phyloP scores from a whole-genome alignment of 2,888 invertebrate species.

The Aporophyla lueneburgensis region DNA sequence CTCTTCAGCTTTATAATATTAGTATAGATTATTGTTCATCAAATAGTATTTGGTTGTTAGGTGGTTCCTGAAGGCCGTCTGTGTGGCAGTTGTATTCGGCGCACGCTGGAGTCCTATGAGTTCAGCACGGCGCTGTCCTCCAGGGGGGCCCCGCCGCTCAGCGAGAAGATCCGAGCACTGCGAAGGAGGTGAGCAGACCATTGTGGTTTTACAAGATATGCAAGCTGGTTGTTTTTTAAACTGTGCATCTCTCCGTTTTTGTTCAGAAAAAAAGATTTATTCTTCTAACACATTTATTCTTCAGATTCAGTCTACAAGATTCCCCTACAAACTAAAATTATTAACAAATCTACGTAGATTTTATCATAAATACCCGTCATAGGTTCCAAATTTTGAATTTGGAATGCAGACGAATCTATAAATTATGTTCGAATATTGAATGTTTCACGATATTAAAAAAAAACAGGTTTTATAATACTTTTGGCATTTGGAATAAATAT shows the following conservation, averaged over 20 bases:
- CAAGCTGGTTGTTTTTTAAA: neutral
- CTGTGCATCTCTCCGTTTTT: neutral
- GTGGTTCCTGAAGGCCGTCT: constrained; percentile 83
- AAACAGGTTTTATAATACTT: too few species aligned
- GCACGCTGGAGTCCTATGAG: constrained; percentile 82
- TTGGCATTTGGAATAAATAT: too few species aligned
- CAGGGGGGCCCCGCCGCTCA: constrained; percentile 79
- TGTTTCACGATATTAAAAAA: too few species aligned
- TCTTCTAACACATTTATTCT: neutral
- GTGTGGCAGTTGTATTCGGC: constrained; percentile 79
- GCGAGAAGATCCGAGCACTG: constrained; percentile 85
- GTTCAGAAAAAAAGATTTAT: neutral
- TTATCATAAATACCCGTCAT: too few species aligned
- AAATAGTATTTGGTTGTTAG: constrained; percentile 64
- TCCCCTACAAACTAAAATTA: neutral
- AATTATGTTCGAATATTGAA: too few species aligned
- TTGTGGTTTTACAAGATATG: neutral
- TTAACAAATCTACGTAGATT: too few species aligned
- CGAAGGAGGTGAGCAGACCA: constrained; percentile 71
- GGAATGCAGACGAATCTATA: too few species aligned
- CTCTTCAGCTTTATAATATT: too few species aligned
- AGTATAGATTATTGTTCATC: neutral
- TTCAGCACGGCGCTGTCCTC: constrained; percentile 78
- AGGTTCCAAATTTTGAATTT: too few species aligned
- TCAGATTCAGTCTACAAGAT: neutral